Evolutionary conservation across 2,113 vertebrate species (phyloP).

Genomic region (Pedetes capensis): DNA sequence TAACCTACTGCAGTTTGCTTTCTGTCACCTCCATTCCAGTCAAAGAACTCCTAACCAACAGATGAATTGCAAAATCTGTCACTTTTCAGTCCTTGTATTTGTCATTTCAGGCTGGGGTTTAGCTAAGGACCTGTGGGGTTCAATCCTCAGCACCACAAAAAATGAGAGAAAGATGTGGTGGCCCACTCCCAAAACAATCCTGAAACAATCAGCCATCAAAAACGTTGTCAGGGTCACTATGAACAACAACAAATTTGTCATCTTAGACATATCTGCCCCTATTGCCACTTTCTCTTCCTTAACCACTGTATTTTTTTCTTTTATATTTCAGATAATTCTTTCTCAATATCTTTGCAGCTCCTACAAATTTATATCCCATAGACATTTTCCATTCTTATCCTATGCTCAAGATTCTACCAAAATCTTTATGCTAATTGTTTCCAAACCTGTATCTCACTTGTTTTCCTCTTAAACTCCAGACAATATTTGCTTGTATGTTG

Average conservation of each 20-base stretch:
- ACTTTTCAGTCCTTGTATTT: background rate
- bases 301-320: background rate
- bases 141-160: too few relatives aligned
- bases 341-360: background rate
- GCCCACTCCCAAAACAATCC: too few relatives aligned
- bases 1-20: slow-evolving; percentile 33
- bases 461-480: background rate
- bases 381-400: background rate
- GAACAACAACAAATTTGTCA: too few relatives aligned
- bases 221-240: too few relatives aligned
- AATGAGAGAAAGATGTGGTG: too few relatives aligned
- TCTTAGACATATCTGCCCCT: background rate
- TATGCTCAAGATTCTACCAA: background rate
- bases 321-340: background rate
- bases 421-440: background rate
- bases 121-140: too few relatives aligned
- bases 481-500: background rate
- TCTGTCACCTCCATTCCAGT: slow-evolving; percentile 9
- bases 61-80: background rate
- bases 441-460: background rate
- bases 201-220: too few relatives aligned
- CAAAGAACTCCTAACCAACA: background rate
- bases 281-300: background rate
- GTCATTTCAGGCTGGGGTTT: background rate
- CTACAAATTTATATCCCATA: background rate